Evolutionary conservation across 2,113 vertebrate genomes (phyloP).

Genomic region (Mustela nigripes): DNA sequence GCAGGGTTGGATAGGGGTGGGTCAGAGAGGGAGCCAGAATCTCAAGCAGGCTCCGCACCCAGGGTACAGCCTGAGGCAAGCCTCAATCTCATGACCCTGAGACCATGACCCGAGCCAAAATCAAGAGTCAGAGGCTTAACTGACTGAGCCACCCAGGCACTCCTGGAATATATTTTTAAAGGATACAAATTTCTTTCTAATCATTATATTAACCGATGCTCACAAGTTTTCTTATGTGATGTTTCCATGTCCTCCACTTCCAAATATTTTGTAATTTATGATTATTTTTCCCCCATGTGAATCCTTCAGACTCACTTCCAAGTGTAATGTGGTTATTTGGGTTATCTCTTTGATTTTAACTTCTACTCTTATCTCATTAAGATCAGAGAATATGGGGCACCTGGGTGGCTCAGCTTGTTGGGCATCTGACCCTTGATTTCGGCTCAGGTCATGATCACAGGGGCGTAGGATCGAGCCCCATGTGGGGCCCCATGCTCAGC

Average conservation of each 20-base stretch:
- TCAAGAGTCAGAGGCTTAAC: no score
- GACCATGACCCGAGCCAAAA: no score
- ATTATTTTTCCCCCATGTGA: neutral
- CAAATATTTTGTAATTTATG: neutral
- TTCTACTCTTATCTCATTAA: neutral
- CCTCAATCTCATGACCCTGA: no score
- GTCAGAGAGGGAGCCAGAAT: neutral
- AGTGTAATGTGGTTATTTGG: neutral
- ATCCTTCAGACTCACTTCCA: neutral
- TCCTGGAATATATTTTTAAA: neutral
- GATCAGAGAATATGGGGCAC: neutral
- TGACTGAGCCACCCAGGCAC: no score
- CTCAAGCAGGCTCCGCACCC: neutral
- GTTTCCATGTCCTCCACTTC: neutral
- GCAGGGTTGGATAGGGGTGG: neutral
- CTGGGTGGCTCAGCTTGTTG: neutral
- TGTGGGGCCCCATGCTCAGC: neutral
- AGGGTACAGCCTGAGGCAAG: neutral
- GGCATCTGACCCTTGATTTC: neutral
- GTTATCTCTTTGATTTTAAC: neutral
- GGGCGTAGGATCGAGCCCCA: neutral
- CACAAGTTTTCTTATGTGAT: neutral
- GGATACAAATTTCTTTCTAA: neutral
- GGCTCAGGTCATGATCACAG: neutral
- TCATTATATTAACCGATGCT: neutral